Evolutionary conservation across 2,113 vertebrate genomes (phyloP).

Genomic region (Penelope pileata): DNA sequence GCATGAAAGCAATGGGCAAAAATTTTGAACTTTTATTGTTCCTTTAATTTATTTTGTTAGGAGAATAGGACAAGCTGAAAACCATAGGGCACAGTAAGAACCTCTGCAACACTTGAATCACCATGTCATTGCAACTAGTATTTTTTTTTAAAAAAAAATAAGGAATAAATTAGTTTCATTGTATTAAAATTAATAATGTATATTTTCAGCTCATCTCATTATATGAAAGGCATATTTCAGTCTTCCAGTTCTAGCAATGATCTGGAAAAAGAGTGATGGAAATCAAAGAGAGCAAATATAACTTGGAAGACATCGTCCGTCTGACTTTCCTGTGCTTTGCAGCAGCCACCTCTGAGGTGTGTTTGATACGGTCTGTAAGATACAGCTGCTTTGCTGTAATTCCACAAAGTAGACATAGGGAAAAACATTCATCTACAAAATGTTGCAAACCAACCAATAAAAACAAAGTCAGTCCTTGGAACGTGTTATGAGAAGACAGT

Average conservation of each 20-base stretch:
- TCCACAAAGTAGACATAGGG: accelerated
- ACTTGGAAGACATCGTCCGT: background rate
- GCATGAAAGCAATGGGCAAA: background rate
- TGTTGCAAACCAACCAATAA: background rate
- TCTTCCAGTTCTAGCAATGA: background rate
- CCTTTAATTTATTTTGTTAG: background rate
- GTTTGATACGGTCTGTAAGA: background rate
- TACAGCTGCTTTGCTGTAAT: background rate
- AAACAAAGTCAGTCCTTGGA: background rate
- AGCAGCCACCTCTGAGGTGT: background rate
- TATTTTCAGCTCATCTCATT: background rate
- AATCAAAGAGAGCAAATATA: background rate
- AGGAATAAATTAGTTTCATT: background rate
- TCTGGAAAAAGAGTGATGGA: background rate
- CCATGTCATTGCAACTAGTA: background rate
- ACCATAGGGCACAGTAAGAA: background rate
- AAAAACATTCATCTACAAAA: background rate
- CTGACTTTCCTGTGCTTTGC: background rate
- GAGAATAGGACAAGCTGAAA: background rate
- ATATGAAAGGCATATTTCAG: background rate
- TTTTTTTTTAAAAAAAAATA: background rate
- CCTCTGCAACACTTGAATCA: background rate
- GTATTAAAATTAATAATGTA: background rate
- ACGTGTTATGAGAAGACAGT: background rate
- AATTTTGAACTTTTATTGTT: background rate